Percentiles rank a stretch among this genome's conserved stretches.
Conservation (phyloP, 1,140 invertebrate species). For the Sinonovacula constricta region DNA sequence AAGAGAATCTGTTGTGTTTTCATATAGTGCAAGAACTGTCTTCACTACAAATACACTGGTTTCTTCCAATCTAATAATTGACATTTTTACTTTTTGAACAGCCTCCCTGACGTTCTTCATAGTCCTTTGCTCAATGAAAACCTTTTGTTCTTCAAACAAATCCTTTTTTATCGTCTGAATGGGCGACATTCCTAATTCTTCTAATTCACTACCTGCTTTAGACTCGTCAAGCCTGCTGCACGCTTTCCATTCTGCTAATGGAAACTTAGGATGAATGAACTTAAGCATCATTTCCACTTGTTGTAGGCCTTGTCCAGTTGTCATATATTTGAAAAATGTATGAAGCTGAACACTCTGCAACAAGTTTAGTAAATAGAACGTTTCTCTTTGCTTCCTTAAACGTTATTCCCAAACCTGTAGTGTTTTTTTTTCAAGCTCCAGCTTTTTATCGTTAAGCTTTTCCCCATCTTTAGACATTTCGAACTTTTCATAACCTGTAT, state of each 20-base stretch:
- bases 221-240: not conserved
- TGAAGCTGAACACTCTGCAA: constrained; percentile 9
- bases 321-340: constrained; percentile 1
- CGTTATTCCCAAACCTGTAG: not conserved
- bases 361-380: constrained; percentile 47
- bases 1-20: constrained; percentile 50
- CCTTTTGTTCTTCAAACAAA: not conserved
- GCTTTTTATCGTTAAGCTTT: not conserved
- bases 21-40: constrained; percentile 55
- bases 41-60: constrained; percentile 31
- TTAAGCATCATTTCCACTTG: not conserved
- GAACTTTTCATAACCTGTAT: not conserved
- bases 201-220: not conserved
- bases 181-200: not conserved
- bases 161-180: not conserved
- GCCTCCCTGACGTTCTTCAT: constrained; percentile 23
- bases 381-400: not conserved
- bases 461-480: not conserved
- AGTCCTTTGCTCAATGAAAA: no score
- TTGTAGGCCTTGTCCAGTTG: not conserved
- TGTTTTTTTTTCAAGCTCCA: not conserved
- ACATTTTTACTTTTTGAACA: constrained; percentile 11
- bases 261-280: constrained; percentile 30
- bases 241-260: not conserved
- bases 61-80: constrained; percentile 31